Base-by-base conservation (phyloP, 2,113 vertebrate genomes). In the Microtus ochrogaster region DNA sequence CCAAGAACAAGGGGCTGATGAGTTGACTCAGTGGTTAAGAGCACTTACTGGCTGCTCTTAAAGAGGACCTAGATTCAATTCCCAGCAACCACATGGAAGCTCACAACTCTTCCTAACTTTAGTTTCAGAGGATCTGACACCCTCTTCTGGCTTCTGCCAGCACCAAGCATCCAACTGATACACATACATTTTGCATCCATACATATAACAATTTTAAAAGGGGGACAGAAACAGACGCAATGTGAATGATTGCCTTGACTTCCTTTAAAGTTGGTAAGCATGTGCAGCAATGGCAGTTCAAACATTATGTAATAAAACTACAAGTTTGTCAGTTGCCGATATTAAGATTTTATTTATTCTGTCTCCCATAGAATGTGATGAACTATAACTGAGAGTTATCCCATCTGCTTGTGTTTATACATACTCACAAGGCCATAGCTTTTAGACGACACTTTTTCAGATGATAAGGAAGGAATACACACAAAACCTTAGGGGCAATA, bases 191-290 rank as follows among this genome's bases (percentile, higher is more conserved):
- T 58, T 86, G 39, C 83, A 49, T 49, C 30, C 63, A 68, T 36
- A 68, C 44, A 49, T 16, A 49, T 68, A 68, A 86, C 33, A 85
- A 36, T 66, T 21, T 36, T 47, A 66, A 66, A 85, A 47, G 12
- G 19, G 13, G 41, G 8, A 47, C 39, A 95, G 96, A 58, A 83
- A 61, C 65, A 91, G 85, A 94, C 55, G 66, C 33, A 73, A 88
- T 85, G 26, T 52, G 16, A 97, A 95, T 65, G 78, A 94, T 2
- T 81, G 33, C 30, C 17, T 28, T 93, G 84, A 49, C 55, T 95
- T 95, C 78, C 89, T 95, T 94, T 96, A 94, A 95, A 97, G 92
- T 30, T 81, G 72, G 41, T 90, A 96, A 96, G 79, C 63, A 83
- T 36, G 17, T 16, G 61, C 11, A 41, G 24, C 49, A 89, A 92